phyloP scores from a whole-genome alignment of 2,888 invertebrate genomes.

The Eupithecia centaureata region DNA sequence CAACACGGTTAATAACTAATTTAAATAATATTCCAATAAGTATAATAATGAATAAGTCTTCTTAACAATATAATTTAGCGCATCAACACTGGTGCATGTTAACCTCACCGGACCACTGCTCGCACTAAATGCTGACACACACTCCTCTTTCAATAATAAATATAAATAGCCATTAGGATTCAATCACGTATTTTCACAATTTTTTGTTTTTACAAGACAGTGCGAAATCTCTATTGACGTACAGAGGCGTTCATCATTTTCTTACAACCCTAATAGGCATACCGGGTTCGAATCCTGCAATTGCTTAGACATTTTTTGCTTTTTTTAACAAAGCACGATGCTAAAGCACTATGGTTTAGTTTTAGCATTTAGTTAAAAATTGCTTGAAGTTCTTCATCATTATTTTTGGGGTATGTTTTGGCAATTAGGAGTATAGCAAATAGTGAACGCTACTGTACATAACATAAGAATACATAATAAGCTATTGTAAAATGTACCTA shows the following conservation, averaged over 20 bases:
- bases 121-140: background rate
- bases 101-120: background rate
- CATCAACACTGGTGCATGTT: slow-evolving; percentile 40
- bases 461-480: background rate
- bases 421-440: no score
- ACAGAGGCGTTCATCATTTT: no score
- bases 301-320: no score
- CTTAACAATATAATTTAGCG: slow-evolving; percentile 50
- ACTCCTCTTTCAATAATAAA: background rate
- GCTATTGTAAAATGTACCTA: background rate
- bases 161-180: background rate
- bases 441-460: no score
- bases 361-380: no score
- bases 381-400: no score
- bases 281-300: no score
- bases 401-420: no score
- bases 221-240: background rate
- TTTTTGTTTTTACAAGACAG: background rate
- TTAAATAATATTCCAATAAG: slow-evolving; percentile 43
- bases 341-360: no score
- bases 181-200: background rate
- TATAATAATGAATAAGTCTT: slow-evolving; percentile 39
- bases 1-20: slow-evolving; percentile 44
- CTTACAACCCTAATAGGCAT: no score
- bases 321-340: no score